Percentiles rank a stretch among this genome's conserved stretches.
These are phyloP conservation scores for Erebia palarica DNA, from an alignment of 2,888 invertebrate species.

Conservation along the genomic window DNA sequence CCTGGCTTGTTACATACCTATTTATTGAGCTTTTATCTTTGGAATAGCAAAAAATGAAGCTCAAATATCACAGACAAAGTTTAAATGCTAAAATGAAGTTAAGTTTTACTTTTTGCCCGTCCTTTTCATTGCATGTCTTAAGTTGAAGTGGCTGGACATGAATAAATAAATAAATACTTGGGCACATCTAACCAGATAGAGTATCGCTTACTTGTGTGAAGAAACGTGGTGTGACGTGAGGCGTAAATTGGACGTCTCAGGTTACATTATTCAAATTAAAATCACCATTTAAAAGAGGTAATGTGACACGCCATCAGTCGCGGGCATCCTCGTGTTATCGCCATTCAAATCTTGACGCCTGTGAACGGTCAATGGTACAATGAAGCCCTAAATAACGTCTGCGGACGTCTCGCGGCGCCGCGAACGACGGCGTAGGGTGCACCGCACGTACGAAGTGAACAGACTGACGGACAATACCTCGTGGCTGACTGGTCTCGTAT, in stretches of 20 bases:
- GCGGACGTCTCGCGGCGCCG: conserved; percentile 75
- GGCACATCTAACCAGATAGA: background rate
- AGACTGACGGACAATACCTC: conserved; percentile 76
- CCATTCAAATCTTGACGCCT: conserved; percentile 65
- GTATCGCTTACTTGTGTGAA: background rate
- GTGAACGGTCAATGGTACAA: conserved; percentile 69
- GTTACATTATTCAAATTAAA: conserved; percentile 44
- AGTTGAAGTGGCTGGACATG: too few species aligned
- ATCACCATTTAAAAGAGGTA: conserved; percentile 48
- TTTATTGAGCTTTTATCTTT: too few species aligned
- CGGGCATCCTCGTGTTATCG: conserved; percentile 68
- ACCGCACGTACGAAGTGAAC: conserved; percentile 45
- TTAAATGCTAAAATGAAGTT: too few species aligned
- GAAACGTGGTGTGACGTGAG: conserved; percentile 21
- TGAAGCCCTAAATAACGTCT: conserved; percentile 77
- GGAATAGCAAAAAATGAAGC: too few species aligned
- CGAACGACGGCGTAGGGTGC: conserved; percentile 60
- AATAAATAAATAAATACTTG: background rate
- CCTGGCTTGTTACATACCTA: too few species aligned
- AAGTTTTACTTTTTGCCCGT: too few species aligned
- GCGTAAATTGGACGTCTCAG: conserved; percentile 38
- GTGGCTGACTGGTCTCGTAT: conserved; percentile 62
- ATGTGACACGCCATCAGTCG: conserved; percentile 74
- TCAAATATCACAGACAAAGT: too few species aligned
- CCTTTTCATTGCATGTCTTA: too few species aligned